Evolutionary conservation across 2,888 invertebrate species (phyloP), one percentile per base, ranked within the genome.

Genomic region (Zaprionus lineosus): DNA sequence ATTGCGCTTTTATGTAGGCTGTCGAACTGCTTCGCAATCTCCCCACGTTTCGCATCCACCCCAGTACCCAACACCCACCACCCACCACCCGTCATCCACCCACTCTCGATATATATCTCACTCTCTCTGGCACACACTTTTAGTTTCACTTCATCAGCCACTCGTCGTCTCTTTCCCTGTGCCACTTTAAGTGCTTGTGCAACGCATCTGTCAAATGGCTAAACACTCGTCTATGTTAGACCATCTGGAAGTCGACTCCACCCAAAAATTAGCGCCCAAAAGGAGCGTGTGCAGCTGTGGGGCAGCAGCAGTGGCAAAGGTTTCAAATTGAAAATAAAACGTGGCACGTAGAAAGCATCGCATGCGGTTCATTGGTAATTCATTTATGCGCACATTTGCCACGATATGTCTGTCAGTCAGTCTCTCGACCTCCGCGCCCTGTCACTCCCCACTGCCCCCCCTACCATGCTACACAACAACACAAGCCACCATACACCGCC

Each of bases 301-400:
- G 16, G 31, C 41, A 29, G 37, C 19, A 21, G 31, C 41, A 29
- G 37, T 26, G 36, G 37, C 19, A 21, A 26, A 34, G 24, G 37
- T 11, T 37, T 29, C 70, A 84, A 82, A 82, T 82, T 82, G 84
- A 82, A 82, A 84, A 82, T 76, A 76, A 78, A 76, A 84, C 72
- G 65, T 58, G 58, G 60, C 65, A 70, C 48, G 65, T 65, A 43
- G 53, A 43, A 26, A 66, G 63, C 63, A 66, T 59, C 53, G 58
- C 62, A 78, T 74, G 82, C 78, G 83, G 83, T 84, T 79, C 79
- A 84, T 84, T 84, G 85, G 83, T 77, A 81, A 81, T 81, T 81
- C 79, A 84, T 81, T 81, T 81, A 84, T 84, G 83, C 83, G 73
- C 85, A 78, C 77, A 78, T 84, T 78, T 77, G 61, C 67, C 53